These are phyloP conservation scores for Mus spicilegus DNA, from an alignment of 2,113 vertebrate genomes.

Conservation along the genomic window DNA sequence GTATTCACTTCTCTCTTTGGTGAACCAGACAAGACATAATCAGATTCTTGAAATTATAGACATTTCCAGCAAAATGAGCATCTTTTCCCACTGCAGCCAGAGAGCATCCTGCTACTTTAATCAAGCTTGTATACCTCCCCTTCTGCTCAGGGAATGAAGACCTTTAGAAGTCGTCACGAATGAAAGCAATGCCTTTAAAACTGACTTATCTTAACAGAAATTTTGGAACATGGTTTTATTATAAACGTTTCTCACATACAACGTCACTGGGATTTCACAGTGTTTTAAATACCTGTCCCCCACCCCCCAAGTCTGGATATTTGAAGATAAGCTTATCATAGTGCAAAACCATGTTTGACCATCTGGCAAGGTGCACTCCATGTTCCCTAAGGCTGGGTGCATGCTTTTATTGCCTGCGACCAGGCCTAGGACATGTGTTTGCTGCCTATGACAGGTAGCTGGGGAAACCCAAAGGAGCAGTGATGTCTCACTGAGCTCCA, in stretches of 20 bases:
- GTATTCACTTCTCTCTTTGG: not conserved
- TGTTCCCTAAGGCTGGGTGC: not conserved
- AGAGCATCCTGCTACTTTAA: not conserved
- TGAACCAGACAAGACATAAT: not conserved
- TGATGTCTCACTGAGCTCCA: not conserved
- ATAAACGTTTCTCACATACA: constrained; percentile 9
- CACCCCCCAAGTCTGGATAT: not conserved
- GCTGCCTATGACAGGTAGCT: not conserved
- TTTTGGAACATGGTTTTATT: constrained; percentile 18
- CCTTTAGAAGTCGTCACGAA: not conserved
- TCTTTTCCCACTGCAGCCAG: not conserved
- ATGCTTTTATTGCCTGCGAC: not conserved
- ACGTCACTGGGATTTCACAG: not conserved
- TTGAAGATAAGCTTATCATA: not conserved
- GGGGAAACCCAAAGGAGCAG: not conserved
- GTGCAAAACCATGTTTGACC: not conserved
- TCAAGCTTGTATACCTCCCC: not conserved
- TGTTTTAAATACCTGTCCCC: not conserved
- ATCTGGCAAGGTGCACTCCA: not conserved
- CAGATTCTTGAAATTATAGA: constrained; percentile 2
- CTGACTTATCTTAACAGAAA: not conserved
- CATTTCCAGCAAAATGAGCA: not conserved
- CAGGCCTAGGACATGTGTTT: not conserved
- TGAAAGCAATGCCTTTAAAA: not conserved
- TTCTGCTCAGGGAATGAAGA: not conserved